Base-by-base conservation (phyloP, 1,140 invertebrate genomes). In the Heliconius nattereri region DNA sequence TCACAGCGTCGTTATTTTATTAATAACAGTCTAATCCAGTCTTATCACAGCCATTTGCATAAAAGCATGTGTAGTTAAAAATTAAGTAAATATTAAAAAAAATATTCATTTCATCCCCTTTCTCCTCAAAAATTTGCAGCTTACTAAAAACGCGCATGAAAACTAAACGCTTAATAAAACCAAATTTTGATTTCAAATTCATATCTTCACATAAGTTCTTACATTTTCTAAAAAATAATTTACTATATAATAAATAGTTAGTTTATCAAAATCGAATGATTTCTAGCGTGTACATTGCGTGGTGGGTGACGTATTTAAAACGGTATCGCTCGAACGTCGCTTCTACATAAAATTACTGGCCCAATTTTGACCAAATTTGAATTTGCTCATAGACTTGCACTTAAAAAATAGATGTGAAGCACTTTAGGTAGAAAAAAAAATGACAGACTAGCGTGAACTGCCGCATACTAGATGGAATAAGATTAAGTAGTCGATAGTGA, bases 361-460 rank as follows among this genome's bases (percentile, higher is more conserved):
- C 91, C 88, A 90, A 88, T 83, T 85, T 77, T 70, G 89, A 90
- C 90, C 86, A 88, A 72, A 89, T 60, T 83, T 83, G 86, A 82
- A 88, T 87, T 91, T 92, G 90, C 91, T 93, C 92, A 92, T 92
- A 92, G 91, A 85, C n/a, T 23, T 86, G 91, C 92, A 93, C 91
- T 84, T 85, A 81, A 66, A 66, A 29, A 66, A 85, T 91, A 91
- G 88, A 89, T 72, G 85, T 90, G 85, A 78, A 85, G 88, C 91
- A 93, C 91, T 82, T 83, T 91, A 93, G 88, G 90, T 91, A 91
- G 88, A 88, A 83, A 81, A 82, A 76, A 23, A 81, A 86, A 88
- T 80, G 79, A 85, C 54, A 76, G 83, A 90, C 90, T 92, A 92
- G 90, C 90, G 70, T 76, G 85, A 86, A 91, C 91, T 91, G 90